A percentile compares a stretch with the other conserved stretches of the same genome.
Conservation (phyloP, 1,140 invertebrate species). For the Nomia melanderi region DNA sequence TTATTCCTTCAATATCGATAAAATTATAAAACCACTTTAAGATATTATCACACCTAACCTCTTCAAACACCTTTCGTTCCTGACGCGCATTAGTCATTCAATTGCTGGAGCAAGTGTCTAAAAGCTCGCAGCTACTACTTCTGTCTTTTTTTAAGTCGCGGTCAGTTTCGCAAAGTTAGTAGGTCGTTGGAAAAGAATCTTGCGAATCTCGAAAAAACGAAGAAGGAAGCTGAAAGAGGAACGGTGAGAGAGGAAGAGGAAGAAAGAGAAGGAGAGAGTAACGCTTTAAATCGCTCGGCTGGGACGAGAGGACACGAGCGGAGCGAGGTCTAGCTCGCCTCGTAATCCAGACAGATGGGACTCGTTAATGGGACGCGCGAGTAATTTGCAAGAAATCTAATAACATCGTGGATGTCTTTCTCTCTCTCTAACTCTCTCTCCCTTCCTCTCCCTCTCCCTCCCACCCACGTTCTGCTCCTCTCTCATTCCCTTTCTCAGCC, state of each 20-base stretch:
- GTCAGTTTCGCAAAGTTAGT: not conserved
- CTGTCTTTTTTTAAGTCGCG: not conserved
- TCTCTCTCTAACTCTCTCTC: conserved; percentile 1
- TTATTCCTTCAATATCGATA: too few relatives aligned
- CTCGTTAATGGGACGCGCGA: conserved; percentile 74
- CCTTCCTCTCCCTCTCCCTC: not conserved
- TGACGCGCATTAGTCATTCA: too few relatives aligned
- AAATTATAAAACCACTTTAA: too few relatives aligned
- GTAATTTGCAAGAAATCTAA: conserved; percentile 77
- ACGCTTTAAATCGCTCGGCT: conserved; percentile 60
- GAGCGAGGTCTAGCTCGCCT: conserved; percentile 52
- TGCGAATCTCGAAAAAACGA: conserved; percentile 10
- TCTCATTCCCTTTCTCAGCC: conserved; percentile 23
- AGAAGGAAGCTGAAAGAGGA: not conserved
- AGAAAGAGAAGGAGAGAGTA: not conserved
- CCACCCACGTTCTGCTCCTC: conserved; percentile 16
- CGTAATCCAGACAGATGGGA: conserved; percentile 75
- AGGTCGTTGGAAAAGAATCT: not conserved
- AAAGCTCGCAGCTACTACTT: not conserved
- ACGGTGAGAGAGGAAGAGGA: conserved; percentile 6
- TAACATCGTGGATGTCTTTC: conserved; percentile 62
- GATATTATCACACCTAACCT: too few relatives aligned
- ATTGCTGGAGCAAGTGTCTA: too few relatives aligned
- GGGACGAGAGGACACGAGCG: conserved; percentile 36
- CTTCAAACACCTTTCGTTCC: too few relatives aligned